These are phyloP conservation scores for Lethocerus indicus DNA, from an alignment of 1,140 invertebrate species.

Conservation along the genomic window DNA sequence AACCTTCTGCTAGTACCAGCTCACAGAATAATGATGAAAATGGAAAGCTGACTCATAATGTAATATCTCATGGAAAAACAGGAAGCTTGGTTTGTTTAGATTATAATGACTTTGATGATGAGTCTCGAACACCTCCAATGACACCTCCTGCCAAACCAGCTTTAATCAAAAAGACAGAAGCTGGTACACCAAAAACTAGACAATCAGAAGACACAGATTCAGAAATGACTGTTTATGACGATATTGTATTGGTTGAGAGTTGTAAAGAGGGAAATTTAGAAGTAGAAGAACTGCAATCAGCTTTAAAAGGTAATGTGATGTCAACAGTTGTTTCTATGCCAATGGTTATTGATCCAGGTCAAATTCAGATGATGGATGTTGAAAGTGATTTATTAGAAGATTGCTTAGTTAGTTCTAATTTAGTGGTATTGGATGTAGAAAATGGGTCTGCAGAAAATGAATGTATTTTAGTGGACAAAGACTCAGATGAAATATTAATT, in stretches of 20 bases:
- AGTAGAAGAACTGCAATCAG: constrained; percentile 18
- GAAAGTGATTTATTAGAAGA: constrained; percentile 18
- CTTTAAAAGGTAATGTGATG: constrained; percentile 19
- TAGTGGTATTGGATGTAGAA: constrained; percentile 19
- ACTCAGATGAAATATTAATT: constrained; percentile 24
- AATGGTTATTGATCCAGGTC: constrained; percentile 15
- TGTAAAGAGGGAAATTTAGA: constrained; percentile 19
- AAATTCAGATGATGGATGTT: constrained; percentile 15
- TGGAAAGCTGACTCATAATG: no score
- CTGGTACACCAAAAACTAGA: constrained; percentile 10
- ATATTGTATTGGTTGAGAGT: constrained; percentile 19
- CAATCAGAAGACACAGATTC: constrained; percentile 17
- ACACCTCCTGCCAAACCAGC: constrained; percentile 24
- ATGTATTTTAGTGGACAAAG: constrained; percentile 23
- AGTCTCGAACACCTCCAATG: constrained; percentile 25
- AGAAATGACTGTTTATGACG: constrained; percentile 20
- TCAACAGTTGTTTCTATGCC: constrained; percentile 16
- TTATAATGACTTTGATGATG: constrained; percentile 45
- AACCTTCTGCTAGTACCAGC: constrained; percentile 35
- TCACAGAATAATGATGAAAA: constrained; percentile 24
- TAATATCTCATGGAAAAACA: constrained; percentile 24
- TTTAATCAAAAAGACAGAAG: constrained; percentile 9
- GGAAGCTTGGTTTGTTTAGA: constrained; percentile 38
- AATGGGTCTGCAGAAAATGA: constrained; percentile 25
- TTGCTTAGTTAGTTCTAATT: no score